Evolutionary conservation across 2,888 invertebrate genomes (phyloP).

Genomic region (Cephus sareptanus): DNA sequence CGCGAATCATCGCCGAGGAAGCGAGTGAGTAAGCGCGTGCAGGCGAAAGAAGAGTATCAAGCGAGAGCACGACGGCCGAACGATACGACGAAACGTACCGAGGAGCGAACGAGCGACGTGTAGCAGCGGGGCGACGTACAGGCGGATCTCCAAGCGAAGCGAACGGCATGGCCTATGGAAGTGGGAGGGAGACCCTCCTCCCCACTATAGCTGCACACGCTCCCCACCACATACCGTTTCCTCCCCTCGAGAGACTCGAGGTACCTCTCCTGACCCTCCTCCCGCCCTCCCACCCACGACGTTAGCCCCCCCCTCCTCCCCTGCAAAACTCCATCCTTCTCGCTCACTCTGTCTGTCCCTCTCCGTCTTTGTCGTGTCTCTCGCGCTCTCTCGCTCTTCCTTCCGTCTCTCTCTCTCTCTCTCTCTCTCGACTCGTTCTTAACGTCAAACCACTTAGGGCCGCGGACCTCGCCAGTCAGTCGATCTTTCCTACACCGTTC

Average conservation of each 20-base stretch:
- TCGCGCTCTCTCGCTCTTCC: constrained; percentile 21
- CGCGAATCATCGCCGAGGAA: no score
- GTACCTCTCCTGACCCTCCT: constrained; percentile 25
- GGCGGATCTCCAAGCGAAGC: background rate
- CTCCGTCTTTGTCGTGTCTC: constrained; percentile 25
- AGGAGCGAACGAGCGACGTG: no score
- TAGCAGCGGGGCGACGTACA: constrained; percentile 1
- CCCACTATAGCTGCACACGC: constrained; percentile 5
- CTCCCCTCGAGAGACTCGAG: background rate
- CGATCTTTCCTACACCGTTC: constrained; percentile 58
- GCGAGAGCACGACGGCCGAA: no score
- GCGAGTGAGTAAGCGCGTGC: no score
- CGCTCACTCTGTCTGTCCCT: constrained; percentile 17
- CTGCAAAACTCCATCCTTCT: constrained; percentile 11
- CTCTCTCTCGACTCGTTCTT: constrained; percentile 45
- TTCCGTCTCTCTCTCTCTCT: constrained; percentile 21
- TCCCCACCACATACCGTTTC: background rate
- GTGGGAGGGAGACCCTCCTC: background rate
- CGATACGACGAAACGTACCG: no score
- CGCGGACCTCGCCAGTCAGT: constrained; percentile 58
- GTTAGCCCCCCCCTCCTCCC: constrained; percentile 19
- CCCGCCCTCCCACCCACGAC: constrained; percentile 25
- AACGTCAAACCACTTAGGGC: constrained; percentile 63
- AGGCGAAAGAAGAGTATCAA: no score
- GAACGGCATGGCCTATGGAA: background rate